Percentiles rank a stretch among this genome's conserved stretches.
These are phyloP conservation scores for Martes flavigula DNA, from an alignment of 2,797 vertebrate species.

Conservation along the genomic window DNA sequence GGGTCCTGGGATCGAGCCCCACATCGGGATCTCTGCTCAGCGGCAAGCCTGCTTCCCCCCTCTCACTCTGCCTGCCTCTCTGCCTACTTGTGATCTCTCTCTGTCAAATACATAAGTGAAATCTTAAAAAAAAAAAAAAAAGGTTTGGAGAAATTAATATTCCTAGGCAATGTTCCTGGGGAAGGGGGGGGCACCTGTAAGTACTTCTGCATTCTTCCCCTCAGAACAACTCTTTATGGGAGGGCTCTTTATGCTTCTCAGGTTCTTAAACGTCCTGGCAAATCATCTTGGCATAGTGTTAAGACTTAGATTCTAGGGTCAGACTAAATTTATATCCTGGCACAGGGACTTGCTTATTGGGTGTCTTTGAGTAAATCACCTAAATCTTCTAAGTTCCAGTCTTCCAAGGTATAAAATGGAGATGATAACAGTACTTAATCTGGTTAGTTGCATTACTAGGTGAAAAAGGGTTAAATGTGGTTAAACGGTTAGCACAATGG, in stretches of 20 bases:
- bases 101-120: too few species aligned
- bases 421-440: background rate
- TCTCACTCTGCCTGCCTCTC: too few species aligned
- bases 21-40: too few species aligned
- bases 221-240: background rate
- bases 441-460: background rate
- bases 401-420: background rate
- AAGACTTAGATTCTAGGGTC: background rate
- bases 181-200: background rate
- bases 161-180: background rate
- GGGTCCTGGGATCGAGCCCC: too few species aligned
- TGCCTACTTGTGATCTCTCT: too few species aligned
- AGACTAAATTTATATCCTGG: background rate
- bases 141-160: background rate
- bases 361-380: background rate
- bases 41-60: too few species aligned
- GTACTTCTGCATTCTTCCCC: background rate
- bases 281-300: background rate
- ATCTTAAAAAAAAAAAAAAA: background rate
- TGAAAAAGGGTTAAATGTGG: background rate
- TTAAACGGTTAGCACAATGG: background rate
- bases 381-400: background rate
- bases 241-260: background rate
- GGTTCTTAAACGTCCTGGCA: background rate
- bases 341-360: background rate